A percentile compares a stretch with the other conserved stretches of the same genome.
These are phyloP conservation scores for Erpetoichthys calabaricus DNA, from an alignment of 2,797 vertebrate species.

Conservation along the genomic window DNA sequence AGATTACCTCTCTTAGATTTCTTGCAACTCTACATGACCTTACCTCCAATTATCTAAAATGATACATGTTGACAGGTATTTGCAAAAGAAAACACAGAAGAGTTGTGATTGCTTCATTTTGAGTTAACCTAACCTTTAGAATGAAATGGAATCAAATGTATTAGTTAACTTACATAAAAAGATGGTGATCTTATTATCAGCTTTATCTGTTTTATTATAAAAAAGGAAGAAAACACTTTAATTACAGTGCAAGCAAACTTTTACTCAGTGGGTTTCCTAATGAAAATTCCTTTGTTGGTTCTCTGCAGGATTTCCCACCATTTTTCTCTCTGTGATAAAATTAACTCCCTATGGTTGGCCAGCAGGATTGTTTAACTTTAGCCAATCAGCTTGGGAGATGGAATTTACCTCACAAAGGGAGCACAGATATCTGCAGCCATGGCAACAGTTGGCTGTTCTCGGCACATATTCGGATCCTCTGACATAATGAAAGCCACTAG, in stretches of 20 bases:
- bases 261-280: slow-evolving; percentile 38
- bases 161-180: slow-evolving; percentile 34
- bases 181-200: slow-evolving; percentile 38
- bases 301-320: slow-evolving; percentile 43
- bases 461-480: slow-evolving; percentile 46
- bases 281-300: slow-evolving; percentile 52
- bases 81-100: slow-evolving; percentile 27
- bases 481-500: slow-evolving; percentile 49
- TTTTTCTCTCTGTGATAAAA: slow-evolving; percentile 45
- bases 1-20: neutral
- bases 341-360: slow-evolving; percentile 53
- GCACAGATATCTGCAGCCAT: slow-evolving; percentile 48
- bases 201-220: slow-evolving; percentile 44
- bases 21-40: slow-evolving; percentile 11
- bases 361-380: slow-evolving; percentile 49
- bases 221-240: slow-evolving; percentile 39
- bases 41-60: slow-evolving; percentile 42
- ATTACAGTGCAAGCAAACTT: slow-evolving; percentile 45
- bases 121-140: slow-evolving; percentile 28
- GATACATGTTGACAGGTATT: slow-evolving; percentile 23
- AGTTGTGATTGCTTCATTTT: slow-evolving; percentile 36
- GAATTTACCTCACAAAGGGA: slow-evolving; percentile 54
- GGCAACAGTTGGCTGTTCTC: slow-evolving; percentile 45
- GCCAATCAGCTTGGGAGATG: slow-evolving; percentile 60
- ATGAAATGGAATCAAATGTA: slow-evolving; percentile 39